Evolutionary conservation across 1,140 invertebrate genomes (phyloP), one percentile per base, ranked within the genome.

Genomic region (Drosophila subobscura): DNA sequence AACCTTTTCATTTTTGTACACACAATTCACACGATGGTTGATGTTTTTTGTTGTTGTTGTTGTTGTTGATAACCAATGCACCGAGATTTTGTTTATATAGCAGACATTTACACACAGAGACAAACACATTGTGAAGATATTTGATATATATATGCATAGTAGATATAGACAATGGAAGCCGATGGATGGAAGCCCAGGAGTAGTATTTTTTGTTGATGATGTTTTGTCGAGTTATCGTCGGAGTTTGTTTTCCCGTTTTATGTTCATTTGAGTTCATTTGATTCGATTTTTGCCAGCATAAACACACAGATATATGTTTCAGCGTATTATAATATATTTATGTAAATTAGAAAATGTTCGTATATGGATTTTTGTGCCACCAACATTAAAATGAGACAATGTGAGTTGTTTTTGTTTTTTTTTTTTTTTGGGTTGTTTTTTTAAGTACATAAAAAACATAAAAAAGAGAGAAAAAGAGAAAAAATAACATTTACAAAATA

Each of bases 1-100:
- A 96, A 85, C 93, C 94, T 94, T 89, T 37, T 67, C 50, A 50
- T 67, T 51, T 68, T 60, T 72, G 25, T 55, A 68, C 49, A 37
- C 33, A 37, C 33, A 67, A 10, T 70, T 70, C 64, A 70, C 50
- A 47, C 66, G 33, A 70, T 41, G 37, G 66, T 53, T 79, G 27
- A 29, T 52, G 49, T 56, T 47, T 25, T 56, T 64, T 41, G 12
- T 61, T 65, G 33, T 41, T 60, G 51, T 67, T 52, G 63, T 72
- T 67, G 55, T 66, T 66, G 47, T 65, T 12, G 61, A 65, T 72
- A 78, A 64, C 81, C 84, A 86, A 72, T 74, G 66, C 83, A 88
- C 81, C 83, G 42, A 37, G 42, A 20, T 63, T 81, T 71, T 59
- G 44, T 54, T 45, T 41, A 29, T 52, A 44, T 65, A 71, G 57